Evolutionary conservation across 2,797 vertebrate species (phyloP).

Genomic region (Hippocampus kuda): DNA sequence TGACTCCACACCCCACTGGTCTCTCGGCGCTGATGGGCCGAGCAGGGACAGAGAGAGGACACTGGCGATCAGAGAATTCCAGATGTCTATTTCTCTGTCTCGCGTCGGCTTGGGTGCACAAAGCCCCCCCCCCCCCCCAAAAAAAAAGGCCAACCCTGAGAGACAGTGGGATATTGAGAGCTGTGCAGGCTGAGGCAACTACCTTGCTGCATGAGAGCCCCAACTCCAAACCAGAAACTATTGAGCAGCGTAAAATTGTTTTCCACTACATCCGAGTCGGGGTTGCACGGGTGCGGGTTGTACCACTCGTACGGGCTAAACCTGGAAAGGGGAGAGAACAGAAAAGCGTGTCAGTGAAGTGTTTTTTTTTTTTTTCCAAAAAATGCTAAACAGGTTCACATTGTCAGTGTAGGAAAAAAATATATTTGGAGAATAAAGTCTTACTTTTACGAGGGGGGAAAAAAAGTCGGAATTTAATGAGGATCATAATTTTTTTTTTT

Average conservation of each 20-base stretch:
- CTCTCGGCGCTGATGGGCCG: conserved; percentile 77
- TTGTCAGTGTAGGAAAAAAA: not conserved
- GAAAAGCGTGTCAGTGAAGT: conserved; percentile 24
- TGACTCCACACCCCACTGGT: conserved; percentile 85
- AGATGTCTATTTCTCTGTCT: conserved; percentile 74
- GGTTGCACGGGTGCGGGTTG: conserved; percentile 98
- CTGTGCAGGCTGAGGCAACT: conserved; percentile 82
- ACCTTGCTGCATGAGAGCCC: conserved; percentile 99
- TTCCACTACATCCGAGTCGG: conserved; percentile 98
- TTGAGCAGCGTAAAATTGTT: conserved; percentile 99
- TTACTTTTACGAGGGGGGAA: not conserved
- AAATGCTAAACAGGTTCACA: conserved; percentile 10
- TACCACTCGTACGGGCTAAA: conserved; percentile 99
- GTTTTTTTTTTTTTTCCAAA: conserved; percentile 5
- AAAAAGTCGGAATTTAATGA: not conserved
- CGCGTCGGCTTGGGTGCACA: conserved; percentile 58
- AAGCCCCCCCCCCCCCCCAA: too few species aligned
- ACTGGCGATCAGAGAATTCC: conserved; percentile 24
- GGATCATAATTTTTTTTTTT: not conserved
- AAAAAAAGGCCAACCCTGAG: conserved; percentile 45
- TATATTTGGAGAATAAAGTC: not conserved
- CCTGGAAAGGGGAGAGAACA: conserved; percentile 69
- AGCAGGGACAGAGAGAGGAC: conserved; percentile 65
- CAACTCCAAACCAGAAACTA: conserved; percentile 99
- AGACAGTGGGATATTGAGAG: conserved; percentile 80